Percentiles rank a stretch among this genome's conserved stretches.
Evolutionary conservation across 53 echinoderm and acorn worm species (phyloP).

Genomic region (Echinarachnius parma): DNA sequence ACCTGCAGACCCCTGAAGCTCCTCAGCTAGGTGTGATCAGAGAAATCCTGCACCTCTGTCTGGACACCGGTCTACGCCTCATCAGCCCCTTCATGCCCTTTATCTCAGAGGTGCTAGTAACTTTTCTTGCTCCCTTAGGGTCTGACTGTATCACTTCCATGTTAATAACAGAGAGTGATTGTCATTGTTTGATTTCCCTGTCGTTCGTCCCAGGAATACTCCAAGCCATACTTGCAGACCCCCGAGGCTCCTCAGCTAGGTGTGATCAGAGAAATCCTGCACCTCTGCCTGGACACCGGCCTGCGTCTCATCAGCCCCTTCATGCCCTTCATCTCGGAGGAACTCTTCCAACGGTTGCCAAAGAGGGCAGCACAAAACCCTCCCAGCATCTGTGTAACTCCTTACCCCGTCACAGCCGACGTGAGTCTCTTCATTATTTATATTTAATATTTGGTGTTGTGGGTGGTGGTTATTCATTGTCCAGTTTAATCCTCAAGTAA

Average conservation of each 20-base stretch:
- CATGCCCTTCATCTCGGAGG: conserved; percentile 95
- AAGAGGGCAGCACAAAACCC: conserved; percentile 52
- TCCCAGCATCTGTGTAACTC: conserved; percentile 66
- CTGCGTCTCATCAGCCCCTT: conserved; percentile 93
- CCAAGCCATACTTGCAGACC: conserved; percentile 67
- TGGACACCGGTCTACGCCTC: conserved; percentile 78
- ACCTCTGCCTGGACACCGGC: conserved; percentile 71
- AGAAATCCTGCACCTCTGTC: conserved; percentile 71
- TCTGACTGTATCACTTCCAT: no score
- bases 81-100: conserved; percentile 98
- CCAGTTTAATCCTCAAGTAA: no score
- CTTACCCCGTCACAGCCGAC: conserved; percentile 63
- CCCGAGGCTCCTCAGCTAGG: conserved; percentile 43
- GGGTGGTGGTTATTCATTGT: no score
- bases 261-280: conserved; percentile 56
- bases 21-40: conserved; percentile 44
- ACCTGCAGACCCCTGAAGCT: conserved; percentile 46
- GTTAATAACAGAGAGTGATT: no score
- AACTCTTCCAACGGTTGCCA: conserved; percentile 85
- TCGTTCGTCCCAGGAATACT: conserved; percentile 67
- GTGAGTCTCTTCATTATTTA: conserved; percentile 42
- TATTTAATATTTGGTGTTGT: no score
- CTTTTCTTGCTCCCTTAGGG: no score
- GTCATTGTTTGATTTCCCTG: no score
- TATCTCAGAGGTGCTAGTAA: conserved; percentile 85